Base-by-base conservation (phyloP, 2,797 vertebrate genomes). In the Fundulus diaphanus region DNA sequence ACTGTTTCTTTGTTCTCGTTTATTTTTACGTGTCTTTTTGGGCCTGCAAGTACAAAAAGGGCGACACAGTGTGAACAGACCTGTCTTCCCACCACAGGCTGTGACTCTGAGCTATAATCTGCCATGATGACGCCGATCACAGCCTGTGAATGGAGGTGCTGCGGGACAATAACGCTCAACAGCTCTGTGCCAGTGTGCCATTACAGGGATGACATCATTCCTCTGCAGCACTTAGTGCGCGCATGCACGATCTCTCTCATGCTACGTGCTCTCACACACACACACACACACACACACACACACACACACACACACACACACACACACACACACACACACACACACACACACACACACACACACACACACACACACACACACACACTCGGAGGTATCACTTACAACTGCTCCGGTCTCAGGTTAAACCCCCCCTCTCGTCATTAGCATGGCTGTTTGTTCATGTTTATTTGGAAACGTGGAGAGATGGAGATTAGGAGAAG, bases 161-260 rank as follows among this genome's bases (percentile, higher is more conserved):
- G 88, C 57, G 70, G 89, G 90, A 91, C 85, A 90, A 87, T 76
- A 66, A 66, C 37, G 86, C 83, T 88, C 78, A 82, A 67, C 84
- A 65, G 71, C 89, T 90, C 88, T 86, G 84, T 90, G 87, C 83
- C 87, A 87, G 89, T 88, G 89, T 91, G 87, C 88, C 86, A 91
- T 93, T 94, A 94, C 89, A 92, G 88, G 73, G 90, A 94, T 96
- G 93, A 96, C 94, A 95, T 96, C 95, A 95, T 90, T 90, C 89
- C 86, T 93, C 93, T 94, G 93, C 94, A 94, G 90, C 90, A 93
- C 90, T 92, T 91, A 91, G 77, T 70, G 24, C 37, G 68, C 77
- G n/a, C 80, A 73, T 51, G 67, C 80, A 82, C 82, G 66, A 85
- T 71, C 27, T 37, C 63, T 51, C 48, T 24, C 44, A 31, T 35